These are phyloP conservation scores for Oplegnathus fasciatus DNA, from an alignment of 2,113 vertebrate species.

Conservation along the genomic window DNA sequence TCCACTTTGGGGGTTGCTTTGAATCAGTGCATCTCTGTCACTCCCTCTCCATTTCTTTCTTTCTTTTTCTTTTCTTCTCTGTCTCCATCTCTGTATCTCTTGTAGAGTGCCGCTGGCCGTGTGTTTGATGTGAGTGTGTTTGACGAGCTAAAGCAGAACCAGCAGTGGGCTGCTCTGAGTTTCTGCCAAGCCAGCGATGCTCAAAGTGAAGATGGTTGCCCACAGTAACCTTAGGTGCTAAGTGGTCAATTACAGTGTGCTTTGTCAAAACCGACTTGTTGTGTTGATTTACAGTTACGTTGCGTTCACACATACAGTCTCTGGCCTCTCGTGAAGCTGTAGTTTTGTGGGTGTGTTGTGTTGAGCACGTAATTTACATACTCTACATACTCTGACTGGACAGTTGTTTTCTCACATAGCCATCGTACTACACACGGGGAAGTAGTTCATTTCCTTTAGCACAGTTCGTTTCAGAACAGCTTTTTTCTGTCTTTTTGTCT, in stretches of 20 bases:
- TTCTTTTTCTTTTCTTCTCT: conserved; percentile 48
- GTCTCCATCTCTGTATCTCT: conserved; percentile 57
- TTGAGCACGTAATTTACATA: background rate
- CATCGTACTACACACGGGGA: background rate
- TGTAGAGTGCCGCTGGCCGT: conserved; percentile 54
- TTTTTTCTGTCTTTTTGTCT: background rate
- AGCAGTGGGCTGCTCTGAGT: conserved; percentile 65
- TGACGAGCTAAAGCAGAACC: conserved; percentile 79
- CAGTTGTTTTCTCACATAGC: background rate
- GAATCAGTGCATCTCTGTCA: conserved; percentile 59
- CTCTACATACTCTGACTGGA: background rate
- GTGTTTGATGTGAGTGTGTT: conserved; percentile 76
- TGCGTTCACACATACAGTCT: background rate
- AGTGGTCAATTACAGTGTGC: conserved; percentile 38
- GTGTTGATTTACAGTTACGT: background rate
- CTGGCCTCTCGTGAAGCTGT: background rate
- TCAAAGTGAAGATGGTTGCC: conserved; percentile 46
- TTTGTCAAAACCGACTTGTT: conserved; percentile 36
- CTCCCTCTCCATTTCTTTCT: conserved; percentile 45
- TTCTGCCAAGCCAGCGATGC: conserved; percentile 27
- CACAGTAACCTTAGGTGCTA: conserved; percentile 56
- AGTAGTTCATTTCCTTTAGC: background rate
- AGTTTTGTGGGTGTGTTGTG: background rate
- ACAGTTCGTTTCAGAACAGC: background rate
- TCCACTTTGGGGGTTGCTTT: conserved; percentile 68